Conservation (phyloP, 2,797 vertebrate genomes). For the Falco berigora region DNA sequence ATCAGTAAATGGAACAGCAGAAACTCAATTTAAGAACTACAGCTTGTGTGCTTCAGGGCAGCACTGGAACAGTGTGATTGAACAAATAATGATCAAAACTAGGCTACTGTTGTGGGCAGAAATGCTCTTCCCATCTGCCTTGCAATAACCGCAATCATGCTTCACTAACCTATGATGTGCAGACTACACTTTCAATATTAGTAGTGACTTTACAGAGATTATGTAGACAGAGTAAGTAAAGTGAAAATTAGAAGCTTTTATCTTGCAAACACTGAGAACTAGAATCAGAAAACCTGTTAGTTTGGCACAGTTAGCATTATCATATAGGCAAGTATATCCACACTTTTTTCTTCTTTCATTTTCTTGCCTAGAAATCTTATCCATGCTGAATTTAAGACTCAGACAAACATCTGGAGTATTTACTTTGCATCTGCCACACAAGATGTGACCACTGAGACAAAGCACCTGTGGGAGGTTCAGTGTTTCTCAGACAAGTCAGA, state of each 20-base stretch:
- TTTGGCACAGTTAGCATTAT: background rate
- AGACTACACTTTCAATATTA: background rate
- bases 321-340: background rate
- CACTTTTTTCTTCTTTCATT: background rate
- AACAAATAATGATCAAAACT: background rate
- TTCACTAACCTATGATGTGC: background rate
- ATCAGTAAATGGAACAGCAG: background rate
- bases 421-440: background rate
- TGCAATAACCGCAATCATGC: background rate
- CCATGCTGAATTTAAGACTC: background rate
- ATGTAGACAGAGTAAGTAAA: background rate
- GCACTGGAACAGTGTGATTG: background rate
- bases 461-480: background rate
- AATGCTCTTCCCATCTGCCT: background rate
- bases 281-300: conserved; percentile 8
- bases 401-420: background rate
- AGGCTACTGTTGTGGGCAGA: background rate
- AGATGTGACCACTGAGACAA: background rate
- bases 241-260: background rate
- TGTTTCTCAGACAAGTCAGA: background rate
- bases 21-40: background rate
- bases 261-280: background rate
- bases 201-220: background rate
- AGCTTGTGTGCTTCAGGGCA: background rate
- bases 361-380: background rate